Percentiles rank a stretch among this genome's conserved stretches.
phyloP scores from a whole-genome alignment of 2,113 vertebrate species.

The Abramis brama region DNA sequence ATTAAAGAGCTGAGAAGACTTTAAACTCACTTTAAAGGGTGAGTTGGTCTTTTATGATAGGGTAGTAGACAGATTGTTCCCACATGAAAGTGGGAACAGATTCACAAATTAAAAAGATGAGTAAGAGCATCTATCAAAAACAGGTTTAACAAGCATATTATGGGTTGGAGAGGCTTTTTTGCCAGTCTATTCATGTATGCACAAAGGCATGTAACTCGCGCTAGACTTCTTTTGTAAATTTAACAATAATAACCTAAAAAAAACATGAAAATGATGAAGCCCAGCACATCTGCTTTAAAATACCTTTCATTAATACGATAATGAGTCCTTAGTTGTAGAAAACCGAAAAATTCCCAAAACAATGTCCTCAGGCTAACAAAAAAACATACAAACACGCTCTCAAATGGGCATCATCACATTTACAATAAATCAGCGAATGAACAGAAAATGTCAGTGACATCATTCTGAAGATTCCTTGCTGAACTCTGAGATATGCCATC shows the following conservation, averaged over 20 bases:
- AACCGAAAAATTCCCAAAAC: neutral
- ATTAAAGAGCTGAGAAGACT: constrained; percentile 37
- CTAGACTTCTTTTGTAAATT: neutral
- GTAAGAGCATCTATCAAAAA: neutral
- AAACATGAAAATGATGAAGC: neutral
- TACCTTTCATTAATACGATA: neutral
- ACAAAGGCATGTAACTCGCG: neutral
- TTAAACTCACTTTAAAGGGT: constrained; percentile 4
- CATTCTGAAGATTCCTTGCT: constrained; percentile 3
- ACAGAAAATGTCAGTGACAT: constrained; percentile 19
- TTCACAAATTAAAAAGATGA: neutral
- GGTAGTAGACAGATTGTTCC: neutral
- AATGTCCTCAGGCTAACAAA: neutral
- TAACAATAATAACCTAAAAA: neutral
- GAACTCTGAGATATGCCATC: neutral
- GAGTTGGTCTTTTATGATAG: neutral
- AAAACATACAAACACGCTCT: neutral
- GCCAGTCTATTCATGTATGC: neutral
- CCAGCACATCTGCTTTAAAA: neutral
- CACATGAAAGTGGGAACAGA: constrained; percentile 8
- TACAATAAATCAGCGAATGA: neutral
- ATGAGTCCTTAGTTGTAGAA: too few species aligned
- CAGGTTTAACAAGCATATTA: neutral
- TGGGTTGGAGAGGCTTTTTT: neutral
- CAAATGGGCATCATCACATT: neutral